phyloP scores from a whole-genome alignment of 1,140 invertebrate species.

The Acromyrmex heyeri region DNA sequence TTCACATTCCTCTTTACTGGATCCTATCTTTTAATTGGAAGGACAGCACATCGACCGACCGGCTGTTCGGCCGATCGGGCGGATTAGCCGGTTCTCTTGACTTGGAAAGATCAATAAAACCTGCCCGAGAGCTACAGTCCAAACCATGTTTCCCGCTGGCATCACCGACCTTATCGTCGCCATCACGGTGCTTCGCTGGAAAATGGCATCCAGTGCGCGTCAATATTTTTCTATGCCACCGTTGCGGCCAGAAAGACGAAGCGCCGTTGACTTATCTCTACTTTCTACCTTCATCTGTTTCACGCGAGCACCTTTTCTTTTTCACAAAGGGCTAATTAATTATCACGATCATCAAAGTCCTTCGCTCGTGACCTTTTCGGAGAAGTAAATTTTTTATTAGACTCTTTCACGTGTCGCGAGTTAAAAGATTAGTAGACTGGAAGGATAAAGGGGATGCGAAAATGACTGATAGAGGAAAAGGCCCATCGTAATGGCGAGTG shows the following conservation, averaged over 20 bases:
- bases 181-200: constrained; percentile 24
- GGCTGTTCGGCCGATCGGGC: not conserved
- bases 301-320: not conserved
- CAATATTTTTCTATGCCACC: constrained; percentile 71
- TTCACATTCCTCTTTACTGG: constrained; percentile 10
- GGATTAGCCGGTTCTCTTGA: constrained; percentile 73
- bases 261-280: constrained; percentile 10
- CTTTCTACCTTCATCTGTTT: not conserved
- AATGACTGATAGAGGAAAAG: constrained; percentile 41
- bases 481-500: constrained; percentile 36
- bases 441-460: not conserved
- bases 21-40: constrained; percentile 76
- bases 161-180: constrained; percentile 34
- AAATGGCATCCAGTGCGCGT: constrained; percentile 69
- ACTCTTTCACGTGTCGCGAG: not conserved
- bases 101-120: constrained; percentile 73
- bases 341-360: not conserved
- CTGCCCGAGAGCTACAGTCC: constrained; percentile 43
- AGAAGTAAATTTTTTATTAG: not conserved
- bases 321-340: not conserved
- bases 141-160: constrained; percentile 47
- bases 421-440: not conserved
- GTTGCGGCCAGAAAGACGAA: constrained; percentile 10
- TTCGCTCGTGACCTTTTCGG: not conserved
- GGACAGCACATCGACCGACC: constrained; percentile 24